Percentiles rank a stretch among this genome's conserved stretches.
Conservation (phyloP, 1,140 invertebrate genomes). For the Aplysia californica region DNA sequence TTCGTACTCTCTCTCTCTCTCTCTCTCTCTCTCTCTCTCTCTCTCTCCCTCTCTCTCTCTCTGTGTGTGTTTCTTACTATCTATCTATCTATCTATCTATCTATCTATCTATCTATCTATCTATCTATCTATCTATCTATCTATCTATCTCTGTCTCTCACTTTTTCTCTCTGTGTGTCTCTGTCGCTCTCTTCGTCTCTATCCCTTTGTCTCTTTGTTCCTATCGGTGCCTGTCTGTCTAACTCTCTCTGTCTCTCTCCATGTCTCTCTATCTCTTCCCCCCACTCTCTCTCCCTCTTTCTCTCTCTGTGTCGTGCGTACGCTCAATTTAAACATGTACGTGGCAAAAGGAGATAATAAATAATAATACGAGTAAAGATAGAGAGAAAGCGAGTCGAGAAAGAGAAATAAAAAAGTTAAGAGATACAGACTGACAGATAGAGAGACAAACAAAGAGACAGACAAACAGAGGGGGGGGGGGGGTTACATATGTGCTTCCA, state of each 20-base stretch:
- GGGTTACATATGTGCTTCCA: too few relatives aligned
- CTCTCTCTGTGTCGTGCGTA: too few relatives aligned
- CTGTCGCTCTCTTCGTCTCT: background rate
- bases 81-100: background rate
- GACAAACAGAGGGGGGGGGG: conserved; percentile 22
- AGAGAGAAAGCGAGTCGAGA: conserved; percentile 70
- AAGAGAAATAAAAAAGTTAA: conserved; percentile 73
- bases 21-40: background rate
- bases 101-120: conserved; percentile 3
- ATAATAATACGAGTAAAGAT: background rate
- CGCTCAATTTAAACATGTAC: too few relatives aligned
- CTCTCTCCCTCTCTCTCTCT: background rate
- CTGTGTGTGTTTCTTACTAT: background rate
- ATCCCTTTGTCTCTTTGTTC: background rate
- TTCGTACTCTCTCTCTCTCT: too few relatives aligned
- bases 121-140: conserved; percentile 8
- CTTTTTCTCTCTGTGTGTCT: conserved; percentile 3
- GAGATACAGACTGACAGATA: conserved; percentile 27
- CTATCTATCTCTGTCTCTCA: background rate
- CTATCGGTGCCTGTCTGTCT: background rate
- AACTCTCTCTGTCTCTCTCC: conserved; percentile 5
- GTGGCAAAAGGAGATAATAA: too few relatives aligned
- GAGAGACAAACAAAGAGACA: conserved; percentile 24
- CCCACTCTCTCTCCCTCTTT: too few relatives aligned
- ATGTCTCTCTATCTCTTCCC: background rate